phyloP scores from a whole-genome alignment of 2,797 vertebrate genomes.

The Hipposideros larvatus region DNA sequence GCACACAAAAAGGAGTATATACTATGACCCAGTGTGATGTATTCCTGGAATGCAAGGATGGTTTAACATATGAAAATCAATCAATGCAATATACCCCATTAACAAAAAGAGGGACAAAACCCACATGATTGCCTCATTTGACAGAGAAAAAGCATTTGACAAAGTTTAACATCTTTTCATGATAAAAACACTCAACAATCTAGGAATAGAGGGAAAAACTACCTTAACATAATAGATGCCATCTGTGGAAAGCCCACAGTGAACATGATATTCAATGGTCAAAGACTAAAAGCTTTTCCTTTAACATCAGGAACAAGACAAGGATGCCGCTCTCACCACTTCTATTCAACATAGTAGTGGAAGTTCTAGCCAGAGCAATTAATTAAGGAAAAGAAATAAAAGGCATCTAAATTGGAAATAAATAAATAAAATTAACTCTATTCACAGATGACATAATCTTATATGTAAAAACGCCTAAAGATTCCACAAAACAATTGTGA shows the following conservation, averaged over 20 bases:
- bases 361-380: neutral
- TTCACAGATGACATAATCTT: neutral
- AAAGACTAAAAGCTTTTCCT: neutral
- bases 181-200: neutral
- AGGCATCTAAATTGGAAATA: neutral
- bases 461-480: neutral
- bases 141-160: neutral
- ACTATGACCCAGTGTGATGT: neutral
- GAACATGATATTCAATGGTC: neutral
- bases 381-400: slow-evolving; percentile 8
- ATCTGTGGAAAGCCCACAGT: neutral
- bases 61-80: neutral
- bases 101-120: neutral
- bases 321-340: neutral
- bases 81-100: neutral
- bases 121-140: neutral
- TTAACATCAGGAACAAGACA: neutral
- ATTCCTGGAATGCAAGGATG: neutral
- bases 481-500: neutral
- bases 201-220: neutral
- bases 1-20: neutral
- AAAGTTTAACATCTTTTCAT: slow-evolving; percentile 26
- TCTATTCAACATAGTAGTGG: neutral
- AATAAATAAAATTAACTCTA: slow-evolving; percentile 4
- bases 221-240: neutral